A percentile compares a stretch with the other conserved stretches of the same genome.
phyloP scores from a whole-genome alignment of 1,140 invertebrate genomes.

The Philotrypesis tridentata region DNA sequence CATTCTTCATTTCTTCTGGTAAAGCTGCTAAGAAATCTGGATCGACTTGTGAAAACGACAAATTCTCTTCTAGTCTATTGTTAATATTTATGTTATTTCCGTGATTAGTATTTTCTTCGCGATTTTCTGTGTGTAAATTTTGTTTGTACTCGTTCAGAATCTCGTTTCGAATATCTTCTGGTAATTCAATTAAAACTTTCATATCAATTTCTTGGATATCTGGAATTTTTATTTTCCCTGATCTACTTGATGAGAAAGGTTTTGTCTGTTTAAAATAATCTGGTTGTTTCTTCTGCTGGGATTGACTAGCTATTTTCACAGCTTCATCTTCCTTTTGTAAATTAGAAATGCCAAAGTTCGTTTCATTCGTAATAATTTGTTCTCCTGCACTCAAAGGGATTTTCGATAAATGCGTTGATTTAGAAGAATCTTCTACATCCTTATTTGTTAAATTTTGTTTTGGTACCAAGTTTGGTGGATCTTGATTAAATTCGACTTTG shows the following conservation, averaged over 20 bases:
- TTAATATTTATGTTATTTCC: neutral
- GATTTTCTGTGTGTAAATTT: constrained; percentile 48
- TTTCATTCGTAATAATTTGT: neutral
- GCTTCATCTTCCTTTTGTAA: constrained; percentile 3
- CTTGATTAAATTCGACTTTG: neutral
- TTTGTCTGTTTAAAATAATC: constrained; percentile 58
- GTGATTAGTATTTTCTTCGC: constrained; percentile 13
- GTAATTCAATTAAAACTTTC: constrained; percentile 76
- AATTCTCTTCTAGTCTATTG: constrained; percentile 47
- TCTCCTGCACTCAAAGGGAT: neutral
- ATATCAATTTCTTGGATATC: constrained; percentile 73
- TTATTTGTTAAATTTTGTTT: constrained; percentile 8
- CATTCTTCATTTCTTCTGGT: constrained; percentile 73
- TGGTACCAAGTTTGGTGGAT: neutral
- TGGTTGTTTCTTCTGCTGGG: constrained; percentile 56
- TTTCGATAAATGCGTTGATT: neutral
- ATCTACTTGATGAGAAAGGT: constrained; percentile 48
- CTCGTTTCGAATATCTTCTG: constrained; percentile 78
- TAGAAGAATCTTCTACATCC: neutral
- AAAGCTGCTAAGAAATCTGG: constrained; percentile 73
- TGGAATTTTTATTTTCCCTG: constrained; percentile 56
- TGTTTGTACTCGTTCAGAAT: constrained; percentile 76
- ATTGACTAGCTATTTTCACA: constrained; percentile 51
- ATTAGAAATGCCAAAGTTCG: neutral
- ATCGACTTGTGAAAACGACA: constrained; percentile 72